Conservation (phyloP, 2,113 vertebrate species). For the Boulengeromyrus knoepffleri region DNA sequence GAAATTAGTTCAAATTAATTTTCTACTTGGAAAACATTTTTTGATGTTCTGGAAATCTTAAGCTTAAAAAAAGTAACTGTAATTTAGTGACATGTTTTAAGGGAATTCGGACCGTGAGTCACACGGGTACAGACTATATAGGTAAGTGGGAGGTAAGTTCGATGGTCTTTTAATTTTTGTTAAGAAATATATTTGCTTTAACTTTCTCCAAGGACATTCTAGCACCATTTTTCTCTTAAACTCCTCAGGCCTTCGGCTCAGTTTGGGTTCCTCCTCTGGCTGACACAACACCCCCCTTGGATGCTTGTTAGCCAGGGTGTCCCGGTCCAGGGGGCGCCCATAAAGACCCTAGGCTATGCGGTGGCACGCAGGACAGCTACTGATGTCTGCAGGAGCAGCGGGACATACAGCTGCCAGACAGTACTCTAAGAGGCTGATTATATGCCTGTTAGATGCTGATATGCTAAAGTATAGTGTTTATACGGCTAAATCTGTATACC, state of each 20-base stretch:
- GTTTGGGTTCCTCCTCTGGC: background rate
- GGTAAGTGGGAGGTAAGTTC: background rate
- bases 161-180: background rate
- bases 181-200: background rate
- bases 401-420: background rate
- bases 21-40: background rate
- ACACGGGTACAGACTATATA: background rate
- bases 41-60: background rate
- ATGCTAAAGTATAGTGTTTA: background rate
- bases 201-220: background rate
- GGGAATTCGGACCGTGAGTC: background rate
- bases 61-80: background rate
- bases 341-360: background rate
- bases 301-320: background rate
- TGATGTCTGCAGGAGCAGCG: background rate
- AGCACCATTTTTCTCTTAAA: background rate
- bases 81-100: background rate
- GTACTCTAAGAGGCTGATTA: background rate
- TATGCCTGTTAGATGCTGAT: background rate
- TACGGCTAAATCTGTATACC: background rate
- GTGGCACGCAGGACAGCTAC: background rate
- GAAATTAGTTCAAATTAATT: background rate
- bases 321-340: background rate
- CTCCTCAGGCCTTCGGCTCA: background rate
- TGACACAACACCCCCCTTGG: background rate